Percentiles rank a stretch among this genome's conserved stretches.
phyloP scores from a whole-genome alignment of 35 echinoderm and acorn worm genomes.

The Eucidaris tribuloides region DNA sequence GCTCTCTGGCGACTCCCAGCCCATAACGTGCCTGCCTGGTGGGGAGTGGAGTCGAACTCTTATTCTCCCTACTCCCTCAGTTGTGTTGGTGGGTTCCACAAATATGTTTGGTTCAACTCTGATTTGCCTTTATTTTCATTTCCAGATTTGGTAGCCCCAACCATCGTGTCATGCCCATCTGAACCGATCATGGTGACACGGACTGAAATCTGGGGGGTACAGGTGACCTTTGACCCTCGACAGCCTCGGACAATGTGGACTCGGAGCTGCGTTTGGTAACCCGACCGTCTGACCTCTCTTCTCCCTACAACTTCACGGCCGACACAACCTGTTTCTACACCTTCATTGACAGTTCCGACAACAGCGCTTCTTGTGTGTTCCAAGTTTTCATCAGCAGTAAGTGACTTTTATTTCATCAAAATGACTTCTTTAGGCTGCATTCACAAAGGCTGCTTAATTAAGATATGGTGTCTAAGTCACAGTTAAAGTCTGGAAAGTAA shows the following conservation, averaged over 20 bases:
- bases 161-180: conserved; percentile 46
- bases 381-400: conserved; percentile 47
- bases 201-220: not conserved
- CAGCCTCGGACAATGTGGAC: conserved; percentile 58
- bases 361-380: conserved; percentile 51
- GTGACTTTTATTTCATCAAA: too few species aligned
- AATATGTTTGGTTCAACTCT: not conserved
- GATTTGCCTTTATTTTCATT: not conserved
- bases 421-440: too few species aligned
- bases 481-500: too few species aligned
- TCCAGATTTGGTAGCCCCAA: conserved; percentile 46
- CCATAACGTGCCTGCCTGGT: not conserved
- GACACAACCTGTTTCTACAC: conserved; percentile 48
- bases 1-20: not conserved
- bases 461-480: too few species aligned
- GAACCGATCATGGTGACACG: not conserved
- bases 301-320: conserved; percentile 59
- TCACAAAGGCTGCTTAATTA: too few species aligned
- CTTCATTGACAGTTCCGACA: conserved; percentile 49
- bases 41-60: not conserved
- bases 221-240: conserved; percentile 38
- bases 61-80: not conserved
- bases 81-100: not conserved
- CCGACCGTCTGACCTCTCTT: conserved; percentile 32
- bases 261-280: conserved; percentile 4